Conservation (phyloP, 1,140 invertebrate species). For the Drosophila funebris region DNA sequence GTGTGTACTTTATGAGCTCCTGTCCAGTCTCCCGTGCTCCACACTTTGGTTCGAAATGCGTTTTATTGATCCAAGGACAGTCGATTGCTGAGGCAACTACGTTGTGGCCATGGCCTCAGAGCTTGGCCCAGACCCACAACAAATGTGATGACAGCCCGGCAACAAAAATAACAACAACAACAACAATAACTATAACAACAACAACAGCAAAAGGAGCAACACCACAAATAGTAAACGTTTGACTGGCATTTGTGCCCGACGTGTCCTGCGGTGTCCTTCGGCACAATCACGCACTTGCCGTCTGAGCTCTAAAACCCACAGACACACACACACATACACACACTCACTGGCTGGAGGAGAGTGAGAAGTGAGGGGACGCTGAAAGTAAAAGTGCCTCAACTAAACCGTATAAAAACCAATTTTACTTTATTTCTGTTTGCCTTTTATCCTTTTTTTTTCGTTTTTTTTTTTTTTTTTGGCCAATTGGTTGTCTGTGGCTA, state of each 20-base stretch:
- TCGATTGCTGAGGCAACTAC: conserved; percentile 39
- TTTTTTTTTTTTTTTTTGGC: conserved; percentile 28
- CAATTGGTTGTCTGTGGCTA: conserved; percentile 3
- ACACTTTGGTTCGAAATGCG: conserved; percentile 41
- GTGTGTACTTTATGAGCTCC: conserved; percentile 11
- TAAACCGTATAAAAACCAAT: conserved; percentile 29
- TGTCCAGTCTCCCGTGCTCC: conserved; percentile 15
- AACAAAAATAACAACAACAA: background rate
- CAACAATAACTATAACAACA: conserved; percentile 1
- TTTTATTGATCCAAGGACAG: conserved; percentile 76
- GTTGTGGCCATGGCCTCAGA: conserved; percentile 52
- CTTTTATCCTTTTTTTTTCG: conserved; percentile 15
- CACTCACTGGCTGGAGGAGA: background rate
- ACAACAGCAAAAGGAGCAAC: background rate
- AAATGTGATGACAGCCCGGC: conserved; percentile 53
- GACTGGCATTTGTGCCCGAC: conserved; percentile 21
- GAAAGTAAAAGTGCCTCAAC: conserved; percentile 46
- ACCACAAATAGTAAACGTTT: conserved; percentile 43
- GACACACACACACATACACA: background rate
- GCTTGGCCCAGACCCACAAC: conserved; percentile 50
- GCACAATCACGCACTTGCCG: conserved; percentile 70
- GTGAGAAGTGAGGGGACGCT: background rate
- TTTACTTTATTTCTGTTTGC: conserved; percentile 17
- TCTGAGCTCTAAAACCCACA: conserved; percentile 58
- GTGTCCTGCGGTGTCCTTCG: conserved; percentile 55